Evolutionary conservation across 2,888 invertebrate genomes (phyloP), one percentile per base, ranked within the genome.

Genomic region (Gymnoscelis rufifasciata): DNA sequence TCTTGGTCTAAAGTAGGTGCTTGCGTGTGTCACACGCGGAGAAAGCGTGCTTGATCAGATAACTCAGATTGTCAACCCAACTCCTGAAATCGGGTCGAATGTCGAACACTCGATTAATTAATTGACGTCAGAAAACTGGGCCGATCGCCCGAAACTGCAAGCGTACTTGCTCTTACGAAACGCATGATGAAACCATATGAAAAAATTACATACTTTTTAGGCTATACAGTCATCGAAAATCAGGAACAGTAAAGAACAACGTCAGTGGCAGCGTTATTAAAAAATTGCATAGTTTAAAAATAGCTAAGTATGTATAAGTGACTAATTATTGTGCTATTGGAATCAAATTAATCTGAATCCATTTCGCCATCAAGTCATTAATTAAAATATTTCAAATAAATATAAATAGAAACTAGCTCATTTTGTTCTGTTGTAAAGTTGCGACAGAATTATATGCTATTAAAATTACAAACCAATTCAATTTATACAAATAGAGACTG

Each of bases 41-140:
- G 88, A 88, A 88, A 88, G 87, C 87, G 86, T 83, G 83, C 80
- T 87, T 83, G 79, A 88, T 88, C 87, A 87, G 88, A 87, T 86
- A 88, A 84, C 78, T 82, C 78, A 83, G 79, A 84, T 87, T 86
- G 87, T 87, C 88, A 87, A 87, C 83, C 80, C 76, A 74, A 80
- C 84, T 83, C 83, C 87, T 84, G 87, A 84, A 88, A 86, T 83
- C 83, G 83, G 88, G 86, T 86, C 87, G 83, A 82, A 80, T 83
- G 84, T 87, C 86, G 86, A 84, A 84, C 80, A 84, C 83, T 82
- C 86, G 81, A 82, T 84, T 86, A 83, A 87, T 88, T 88, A 86
- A 83, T 83, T 82, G 86, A 82, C 84, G 75, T 68, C 80, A 82
- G 75, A 81, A 81, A 83, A 82, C 79, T 83, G 82, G 83, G 74